These are phyloP conservation scores for Macropis europaea DNA, from an alignment of 2,888 invertebrate species.

Conservation along the genomic window DNA sequence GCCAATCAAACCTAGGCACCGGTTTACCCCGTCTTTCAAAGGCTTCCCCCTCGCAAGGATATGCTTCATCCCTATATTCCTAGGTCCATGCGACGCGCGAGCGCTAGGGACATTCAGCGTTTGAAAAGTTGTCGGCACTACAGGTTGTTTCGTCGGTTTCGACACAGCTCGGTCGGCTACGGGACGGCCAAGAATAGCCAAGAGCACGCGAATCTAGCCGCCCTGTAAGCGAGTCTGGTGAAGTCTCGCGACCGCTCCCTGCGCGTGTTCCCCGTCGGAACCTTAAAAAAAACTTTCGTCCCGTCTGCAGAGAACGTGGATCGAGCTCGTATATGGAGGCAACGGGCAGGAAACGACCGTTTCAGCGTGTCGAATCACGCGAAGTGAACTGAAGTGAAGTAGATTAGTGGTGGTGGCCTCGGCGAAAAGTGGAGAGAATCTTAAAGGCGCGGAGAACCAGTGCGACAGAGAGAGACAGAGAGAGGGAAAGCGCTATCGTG, in stretches of 20 bases:
- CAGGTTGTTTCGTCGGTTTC: conserved; percentile 56
- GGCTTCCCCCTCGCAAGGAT: no score
- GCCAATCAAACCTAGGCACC: no score
- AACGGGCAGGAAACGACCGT: conserved; percentile 62
- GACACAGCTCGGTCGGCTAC: conserved; percentile 51
- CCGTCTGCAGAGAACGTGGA: no score
- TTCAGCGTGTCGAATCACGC: conserved; percentile 66
- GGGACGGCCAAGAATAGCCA: conserved; percentile 74
- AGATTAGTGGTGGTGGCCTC: conserved; percentile 59
- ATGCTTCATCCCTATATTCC: no score
- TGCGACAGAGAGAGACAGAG: conserved; percentile 29
- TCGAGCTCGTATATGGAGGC: conserved; percentile 69
- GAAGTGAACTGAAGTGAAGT: conserved; percentile 64
- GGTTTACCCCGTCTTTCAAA: no score
- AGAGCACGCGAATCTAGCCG: conserved; percentile 74
- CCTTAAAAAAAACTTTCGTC: no score
- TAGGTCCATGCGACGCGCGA: not conserved
- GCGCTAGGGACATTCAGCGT: conserved; percentile 9
- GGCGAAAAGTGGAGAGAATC: conserved; percentile 50
- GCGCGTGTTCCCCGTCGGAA: conserved; percentile 64
- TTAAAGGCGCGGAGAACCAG: conserved; percentile 42
- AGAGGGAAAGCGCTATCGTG: conserved; percentile 5
- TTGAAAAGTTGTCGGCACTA: conserved; percentile 33
- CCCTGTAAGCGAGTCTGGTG: conserved; percentile 61
- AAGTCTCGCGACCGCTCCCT: conserved; percentile 71